phyloP scores from a whole-genome alignment of 2,113 vertebrate species.

The Stigmatopora argus region DNA sequence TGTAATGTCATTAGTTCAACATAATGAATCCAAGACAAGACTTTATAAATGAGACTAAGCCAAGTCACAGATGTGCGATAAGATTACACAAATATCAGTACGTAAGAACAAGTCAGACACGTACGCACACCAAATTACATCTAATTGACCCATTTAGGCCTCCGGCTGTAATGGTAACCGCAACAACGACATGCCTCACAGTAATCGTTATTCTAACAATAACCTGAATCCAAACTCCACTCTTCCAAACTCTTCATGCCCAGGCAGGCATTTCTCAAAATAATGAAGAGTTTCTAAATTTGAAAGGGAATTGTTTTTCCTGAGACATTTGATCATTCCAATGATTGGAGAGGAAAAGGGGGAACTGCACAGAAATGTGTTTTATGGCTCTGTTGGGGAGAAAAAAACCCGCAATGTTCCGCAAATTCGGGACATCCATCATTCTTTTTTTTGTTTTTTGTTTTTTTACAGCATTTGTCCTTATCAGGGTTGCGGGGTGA shows the following conservation, averaged over 20 bases:
- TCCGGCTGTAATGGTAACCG: constrained; percentile 10
- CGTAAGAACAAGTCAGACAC: constrained; percentile 2
- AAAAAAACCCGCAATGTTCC: constrained; percentile 15
- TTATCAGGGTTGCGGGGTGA: neutral
- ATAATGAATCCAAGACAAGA: constrained; percentile 1
- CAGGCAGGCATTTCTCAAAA: constrained; percentile 19
- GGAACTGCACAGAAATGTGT: constrained; percentile 20
- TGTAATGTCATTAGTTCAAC: constrained; percentile 38
- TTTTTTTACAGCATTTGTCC: neutral
- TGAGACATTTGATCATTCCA: constrained; percentile 8
- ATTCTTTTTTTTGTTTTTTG: no score
- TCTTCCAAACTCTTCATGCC: constrained; percentile 28
- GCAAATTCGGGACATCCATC: neutral
- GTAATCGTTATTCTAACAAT: constrained; percentile 9
- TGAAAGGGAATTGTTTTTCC: constrained; percentile 8
- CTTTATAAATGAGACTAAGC: neutral
- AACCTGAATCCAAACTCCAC: constrained; percentile 18
- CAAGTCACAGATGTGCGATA: constrained; percentile 2
- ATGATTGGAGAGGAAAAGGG: constrained; percentile 10
- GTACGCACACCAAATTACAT: constrained; percentile 1
- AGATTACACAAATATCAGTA: constrained; percentile 4
- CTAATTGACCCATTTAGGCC: constrained; percentile 14
- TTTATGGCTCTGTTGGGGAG: constrained; percentile 11
- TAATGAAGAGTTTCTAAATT: constrained; percentile 24
- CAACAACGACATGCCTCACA: constrained; percentile 26